Conservation (phyloP, 1,140 invertebrate genomes). For the Atta texana region DNA sequence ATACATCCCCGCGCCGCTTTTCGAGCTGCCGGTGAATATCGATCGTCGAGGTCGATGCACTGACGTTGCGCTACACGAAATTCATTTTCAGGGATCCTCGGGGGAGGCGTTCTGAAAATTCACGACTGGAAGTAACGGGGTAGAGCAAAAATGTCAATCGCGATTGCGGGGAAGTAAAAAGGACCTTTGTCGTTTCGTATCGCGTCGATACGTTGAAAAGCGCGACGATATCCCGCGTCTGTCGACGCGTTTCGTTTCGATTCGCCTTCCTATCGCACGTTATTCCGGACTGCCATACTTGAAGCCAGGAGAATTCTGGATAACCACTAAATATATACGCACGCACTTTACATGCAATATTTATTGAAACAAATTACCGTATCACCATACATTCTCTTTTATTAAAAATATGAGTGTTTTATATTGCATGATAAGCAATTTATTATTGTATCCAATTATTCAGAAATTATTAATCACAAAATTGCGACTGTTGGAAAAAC, state of each 20-base stretch:
- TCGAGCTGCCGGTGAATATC: conserved; percentile 66
- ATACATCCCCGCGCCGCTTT: conserved; percentile 53
- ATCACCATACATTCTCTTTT: background rate
- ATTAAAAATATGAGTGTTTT: background rate
- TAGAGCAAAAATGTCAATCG: conserved; percentile 67
- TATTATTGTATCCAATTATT: background rate
- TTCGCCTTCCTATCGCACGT: background rate
- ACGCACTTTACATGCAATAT: background rate
- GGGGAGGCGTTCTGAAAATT: conserved; percentile 71
- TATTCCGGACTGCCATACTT: background rate
- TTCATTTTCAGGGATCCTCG: conserved; percentile 69
- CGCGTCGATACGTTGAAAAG: conserved; percentile 13
- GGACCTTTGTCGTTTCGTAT: background rate
- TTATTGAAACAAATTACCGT: background rate
- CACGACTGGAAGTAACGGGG: conserved; percentile 61
- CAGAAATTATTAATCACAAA: conserved; percentile 18
- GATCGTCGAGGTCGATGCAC: conserved; percentile 72
- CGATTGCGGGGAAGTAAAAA: background rate
- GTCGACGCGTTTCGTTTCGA: conserved; percentile 8
- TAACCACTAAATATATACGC: background rate
- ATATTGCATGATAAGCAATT: background rate
- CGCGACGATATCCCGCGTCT: conserved; percentile 18
- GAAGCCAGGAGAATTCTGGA: background rate
- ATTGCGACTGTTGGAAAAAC: background rate
- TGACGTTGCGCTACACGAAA: conserved; percentile 69